Conservation (phyloP, 1,140 invertebrate species). For the Drosophila suzukii region DNA sequence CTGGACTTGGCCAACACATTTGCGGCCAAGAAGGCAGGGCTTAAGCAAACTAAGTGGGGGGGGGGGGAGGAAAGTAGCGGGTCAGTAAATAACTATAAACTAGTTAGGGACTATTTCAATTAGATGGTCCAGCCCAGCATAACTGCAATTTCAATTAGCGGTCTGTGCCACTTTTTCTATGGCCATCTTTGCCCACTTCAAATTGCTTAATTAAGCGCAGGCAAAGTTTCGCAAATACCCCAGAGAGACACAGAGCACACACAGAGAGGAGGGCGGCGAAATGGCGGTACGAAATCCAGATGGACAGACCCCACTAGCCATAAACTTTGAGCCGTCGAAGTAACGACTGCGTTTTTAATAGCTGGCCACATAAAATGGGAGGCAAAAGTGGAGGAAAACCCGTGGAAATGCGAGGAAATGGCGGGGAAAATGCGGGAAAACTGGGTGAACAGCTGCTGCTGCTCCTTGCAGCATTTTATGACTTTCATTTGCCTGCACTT, state of each 20-base stretch:
- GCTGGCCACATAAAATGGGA: slow-evolving; percentile 57
- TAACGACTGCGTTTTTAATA: slow-evolving; percentile 76
- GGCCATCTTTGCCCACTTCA: slow-evolving; percentile 57
- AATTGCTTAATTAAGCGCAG: slow-evolving; percentile 80
- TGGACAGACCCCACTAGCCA: slow-evolving; percentile 32
- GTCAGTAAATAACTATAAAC: slow-evolving; percentile 79
- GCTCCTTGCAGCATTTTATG: slow-evolving; percentile 68
- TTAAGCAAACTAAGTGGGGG: slow-evolving; percentile 16
- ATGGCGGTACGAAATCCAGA: neutral
- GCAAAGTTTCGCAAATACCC: slow-evolving; percentile 74
- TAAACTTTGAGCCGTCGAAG: slow-evolving; percentile 76
- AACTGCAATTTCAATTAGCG: slow-evolving; percentile 82
- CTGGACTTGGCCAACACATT: slow-evolving; percentile 39
- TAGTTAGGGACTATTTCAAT: slow-evolving; percentile 81
- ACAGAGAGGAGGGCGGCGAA: slow-evolving; percentile 5
- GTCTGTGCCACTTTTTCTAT: slow-evolving; percentile 71
- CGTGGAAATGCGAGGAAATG: neutral
- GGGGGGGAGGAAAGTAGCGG: slow-evolving; percentile 18
- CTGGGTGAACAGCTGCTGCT: slow-evolving; percentile 34
- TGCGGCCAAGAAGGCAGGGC: slow-evolving; percentile 36
- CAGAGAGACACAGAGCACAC: neutral
- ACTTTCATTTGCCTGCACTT: slow-evolving; percentile 71
- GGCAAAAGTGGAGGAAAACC: neutral
- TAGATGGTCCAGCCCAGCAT: slow-evolving; percentile 69
- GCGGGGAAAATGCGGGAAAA: neutral